Base-by-base conservation (phyloP, 2,797 vertebrate species). In the Sparus aurata region DNA sequence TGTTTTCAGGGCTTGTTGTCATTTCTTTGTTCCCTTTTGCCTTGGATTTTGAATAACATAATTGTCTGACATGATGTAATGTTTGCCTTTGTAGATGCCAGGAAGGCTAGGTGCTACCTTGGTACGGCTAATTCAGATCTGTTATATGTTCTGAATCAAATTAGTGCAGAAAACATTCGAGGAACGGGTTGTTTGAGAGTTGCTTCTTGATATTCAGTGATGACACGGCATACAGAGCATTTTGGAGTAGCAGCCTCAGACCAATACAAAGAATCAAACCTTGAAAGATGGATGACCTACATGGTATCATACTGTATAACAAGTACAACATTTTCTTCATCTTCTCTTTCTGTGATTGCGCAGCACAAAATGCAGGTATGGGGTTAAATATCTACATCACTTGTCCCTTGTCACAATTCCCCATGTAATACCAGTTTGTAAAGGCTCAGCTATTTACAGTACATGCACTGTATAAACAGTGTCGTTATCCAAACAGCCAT, bases 331-430 rank as follows among this genome's bases (percentile, higher is more conserved):
- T n/a, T 63, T 22, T 17, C 11, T 25, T 30, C 18, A n/a, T 53
- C 16, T 47, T 5, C 15, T 66, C 13, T 49, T 11, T 64, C 1
- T 46, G 3, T 41, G 27, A 43, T 34, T 69, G 12, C 47, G 62
- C 47, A 16, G 5, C 41, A 12, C 27, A 58, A 57, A 49, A 61
- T 60, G 60, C 25, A 70, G 22, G 77, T 66, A n/a, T 62, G 34
- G 25, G 25, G 13, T 66, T 62, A 10, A 67, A 63, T 22, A 23
- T 76, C 57, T 13, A 57, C 46, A 57, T 80, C 77, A 69, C 22
- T 60, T 69, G 47, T 41, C 49, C 25, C 1, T 30, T 46, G 50
- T 73, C 69, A 69, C 69, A 73, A 20, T 60, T 53, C 45, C 20
- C 20, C 52, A 34, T 61, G 60, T 62, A 60, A 73, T 38, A 54